A percentile compares a stretch with the other conserved stretches of the same genome.
Conservation (phyloP, 2,113 vertebrate genomes). For the Lepus americanus region DNA sequence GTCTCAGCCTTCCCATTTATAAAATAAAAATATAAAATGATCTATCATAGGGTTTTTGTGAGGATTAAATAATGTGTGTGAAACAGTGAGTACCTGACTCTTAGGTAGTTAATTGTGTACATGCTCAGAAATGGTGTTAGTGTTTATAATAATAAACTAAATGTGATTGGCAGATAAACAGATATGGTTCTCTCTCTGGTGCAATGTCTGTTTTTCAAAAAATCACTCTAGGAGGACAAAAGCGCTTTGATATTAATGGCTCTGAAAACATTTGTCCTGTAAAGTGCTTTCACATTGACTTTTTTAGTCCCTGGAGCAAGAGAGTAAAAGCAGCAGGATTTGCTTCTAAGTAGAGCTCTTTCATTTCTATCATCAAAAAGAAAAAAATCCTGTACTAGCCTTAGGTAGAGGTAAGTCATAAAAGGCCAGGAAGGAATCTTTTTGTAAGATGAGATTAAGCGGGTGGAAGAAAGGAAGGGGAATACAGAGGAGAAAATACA, state of each 20-base stretch:
- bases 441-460: background rate
- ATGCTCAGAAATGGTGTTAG: conserved; percentile 10
- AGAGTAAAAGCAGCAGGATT: conserved; percentile 32
- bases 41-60: background rate
- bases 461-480: conserved; percentile 1
- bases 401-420: conserved; percentile 57
- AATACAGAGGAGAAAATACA: background rate
- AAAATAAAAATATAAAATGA: conserved; percentile 34
- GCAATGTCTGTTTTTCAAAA: background rate
- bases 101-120: background rate
- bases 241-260: conserved; percentile 65
- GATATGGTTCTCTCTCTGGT: background rate
- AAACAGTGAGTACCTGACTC: conserved; percentile 14
- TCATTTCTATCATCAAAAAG: conserved; percentile 52
- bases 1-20: background rate
- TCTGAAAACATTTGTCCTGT: conserved; percentile 55
- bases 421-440: conserved; percentile 38
- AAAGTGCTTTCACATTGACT: conserved; percentile 42
- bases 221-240: conserved; percentile 1
- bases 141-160: conserved; percentile 45
- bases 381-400: conserved; percentile 1
- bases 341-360: conserved; percentile 65
- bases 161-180: conserved; percentile 5
- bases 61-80: conserved; percentile 31
- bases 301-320: conserved; percentile 20